These are phyloP conservation scores for Meghimatium bilineatum DNA, from an alignment of 2,888 invertebrate species.

Conservation along the genomic window DNA sequence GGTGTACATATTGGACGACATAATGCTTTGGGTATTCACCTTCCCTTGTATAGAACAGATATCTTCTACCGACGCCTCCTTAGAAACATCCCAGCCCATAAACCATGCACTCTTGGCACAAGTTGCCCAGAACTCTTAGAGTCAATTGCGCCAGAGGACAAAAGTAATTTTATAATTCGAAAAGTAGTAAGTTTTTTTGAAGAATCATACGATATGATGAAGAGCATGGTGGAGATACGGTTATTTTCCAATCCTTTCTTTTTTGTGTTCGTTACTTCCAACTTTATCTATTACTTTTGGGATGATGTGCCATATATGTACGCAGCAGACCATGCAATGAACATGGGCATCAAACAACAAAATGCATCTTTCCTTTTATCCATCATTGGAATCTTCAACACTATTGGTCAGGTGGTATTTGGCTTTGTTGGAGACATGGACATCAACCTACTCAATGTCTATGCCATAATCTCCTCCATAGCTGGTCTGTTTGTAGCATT, in stretches of 20 bases:
- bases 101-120: conserved; percentile 80
- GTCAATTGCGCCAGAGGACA: conserved; percentile 78
- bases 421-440: conserved; percentile 93
- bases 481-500: conserved; percentile 76
- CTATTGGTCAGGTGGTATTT: conserved; percentile 84
- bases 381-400: conserved; percentile 86
- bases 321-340: conserved; percentile 86
- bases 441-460: conserved; percentile 88
- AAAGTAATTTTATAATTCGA: background rate
- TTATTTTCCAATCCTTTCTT: conserved; percentile 70
- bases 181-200: conserved; percentile 33
- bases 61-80: conserved; percentile 74
- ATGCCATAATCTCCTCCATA: conserved; percentile 84
- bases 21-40: conserved; percentile 50
- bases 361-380: conserved; percentile 86
- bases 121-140: conserved; percentile 87
- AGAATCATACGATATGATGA: conserved; percentile 54
- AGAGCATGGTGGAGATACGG: conserved; percentile 70
- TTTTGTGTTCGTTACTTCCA: conserved; percentile 85
- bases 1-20: conserved; percentile 44
- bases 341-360: conserved; percentile 79
- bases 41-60: conserved; percentile 72
- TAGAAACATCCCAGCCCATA: conserved; percentile 14
- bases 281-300: conserved; percentile 92
- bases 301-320: conserved; percentile 95